Conservation (phyloP, 2,113 vertebrate species). For the Oreochromis niloticus region DNA sequence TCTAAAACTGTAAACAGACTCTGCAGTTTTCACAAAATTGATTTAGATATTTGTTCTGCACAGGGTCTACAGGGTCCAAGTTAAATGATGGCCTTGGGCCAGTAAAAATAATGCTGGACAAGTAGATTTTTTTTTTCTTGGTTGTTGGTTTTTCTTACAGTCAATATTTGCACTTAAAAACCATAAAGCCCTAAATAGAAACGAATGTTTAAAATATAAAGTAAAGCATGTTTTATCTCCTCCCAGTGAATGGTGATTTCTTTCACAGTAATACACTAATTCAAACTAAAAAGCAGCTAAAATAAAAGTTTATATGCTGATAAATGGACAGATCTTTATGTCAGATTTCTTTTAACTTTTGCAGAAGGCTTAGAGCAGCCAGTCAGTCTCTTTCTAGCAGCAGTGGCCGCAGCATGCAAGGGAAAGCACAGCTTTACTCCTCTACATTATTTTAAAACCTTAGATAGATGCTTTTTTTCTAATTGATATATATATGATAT, state of each 20-base stretch:
- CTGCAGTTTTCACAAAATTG: too few species aligned
- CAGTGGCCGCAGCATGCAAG: background rate
- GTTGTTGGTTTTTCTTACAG: too few species aligned
- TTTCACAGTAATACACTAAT: background rate
- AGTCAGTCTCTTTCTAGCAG: background rate
- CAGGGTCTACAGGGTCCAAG: too few species aligned
- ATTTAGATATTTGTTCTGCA: too few species aligned
- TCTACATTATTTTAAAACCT: background rate
- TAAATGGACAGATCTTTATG: background rate
- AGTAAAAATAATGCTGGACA: too few species aligned
- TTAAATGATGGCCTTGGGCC: too few species aligned
- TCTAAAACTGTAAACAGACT: too few species aligned
- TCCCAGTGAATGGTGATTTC: background rate
- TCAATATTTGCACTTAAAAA: too few species aligned
- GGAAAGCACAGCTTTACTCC: background rate
- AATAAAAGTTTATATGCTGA: background rate
- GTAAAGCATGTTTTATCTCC: background rate
- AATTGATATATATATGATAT: background rate
- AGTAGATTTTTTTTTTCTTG: too few species aligned
- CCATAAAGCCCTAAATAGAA: too few species aligned
- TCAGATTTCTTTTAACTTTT: background rate
- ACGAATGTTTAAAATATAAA: background rate
- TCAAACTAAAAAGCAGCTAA: background rate
- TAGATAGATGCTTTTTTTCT: background rate
- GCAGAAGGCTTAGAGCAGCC: background rate